Percentiles rank a stretch among this genome's conserved stretches.
Conservation (phyloP, 2,888 invertebrate species). For the Halocaridina rubra region DNA sequence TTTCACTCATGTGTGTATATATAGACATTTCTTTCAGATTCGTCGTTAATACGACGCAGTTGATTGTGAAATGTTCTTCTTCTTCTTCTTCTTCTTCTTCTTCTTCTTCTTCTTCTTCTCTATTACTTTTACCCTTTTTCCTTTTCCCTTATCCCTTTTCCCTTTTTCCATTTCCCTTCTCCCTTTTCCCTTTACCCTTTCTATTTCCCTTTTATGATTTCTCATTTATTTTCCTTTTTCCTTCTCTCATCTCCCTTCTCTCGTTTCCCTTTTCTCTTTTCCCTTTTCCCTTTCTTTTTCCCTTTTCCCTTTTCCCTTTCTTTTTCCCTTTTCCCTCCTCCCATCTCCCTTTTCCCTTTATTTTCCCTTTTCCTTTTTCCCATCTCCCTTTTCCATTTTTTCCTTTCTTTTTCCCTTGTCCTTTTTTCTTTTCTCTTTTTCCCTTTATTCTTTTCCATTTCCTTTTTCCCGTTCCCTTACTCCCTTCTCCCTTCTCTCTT, state of each 20-base stretch:
- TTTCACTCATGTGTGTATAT: too few relatives aligned
- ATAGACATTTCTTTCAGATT: too few relatives aligned
- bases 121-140: background rate
- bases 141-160: background rate
- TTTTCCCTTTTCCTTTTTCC: background rate
- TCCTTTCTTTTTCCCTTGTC: background rate
- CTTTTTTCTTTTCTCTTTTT: background rate
- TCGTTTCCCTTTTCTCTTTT: background rate
- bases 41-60: too few relatives aligned
- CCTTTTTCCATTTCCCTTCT: background rate
- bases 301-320: background rate
- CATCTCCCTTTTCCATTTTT: background rate
- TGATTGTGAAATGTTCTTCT: too few relatives aligned
- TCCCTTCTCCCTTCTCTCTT: background rate
- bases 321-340: background rate
- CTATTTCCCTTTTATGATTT: background rate
- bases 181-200: background rate
- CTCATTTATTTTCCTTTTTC: background rate
- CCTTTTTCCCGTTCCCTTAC: background rate
- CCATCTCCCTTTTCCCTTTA: background rate
- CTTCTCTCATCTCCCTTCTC: background rate
- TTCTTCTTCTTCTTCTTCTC: background rate
- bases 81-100: background rate
- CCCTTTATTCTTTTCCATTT: background rate
- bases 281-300: background rate